Conservation (phyloP, 2,888 invertebrate genomes). For the Drosophila rellima region DNA sequence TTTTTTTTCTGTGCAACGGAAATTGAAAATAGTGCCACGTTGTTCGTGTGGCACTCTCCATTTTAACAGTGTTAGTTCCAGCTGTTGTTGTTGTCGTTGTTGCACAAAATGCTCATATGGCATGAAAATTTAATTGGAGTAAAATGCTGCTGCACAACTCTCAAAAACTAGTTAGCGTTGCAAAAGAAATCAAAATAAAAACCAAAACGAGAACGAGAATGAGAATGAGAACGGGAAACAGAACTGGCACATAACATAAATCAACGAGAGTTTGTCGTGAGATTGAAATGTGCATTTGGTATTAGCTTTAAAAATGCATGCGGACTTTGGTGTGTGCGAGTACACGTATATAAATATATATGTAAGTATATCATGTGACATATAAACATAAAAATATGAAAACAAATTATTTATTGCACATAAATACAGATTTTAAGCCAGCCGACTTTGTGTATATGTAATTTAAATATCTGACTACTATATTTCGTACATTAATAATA, state of each 20-base stretch:
- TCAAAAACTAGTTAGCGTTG: conserved; percentile 71
- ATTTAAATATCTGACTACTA: not conserved
- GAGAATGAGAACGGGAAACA: conserved; percentile 15
- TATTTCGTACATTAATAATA: not conserved
- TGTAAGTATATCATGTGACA: conserved; percentile 12
- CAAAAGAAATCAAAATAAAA: conserved; percentile 37
- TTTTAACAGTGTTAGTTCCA: conserved; percentile 30
- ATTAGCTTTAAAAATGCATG: conserved; percentile 63
- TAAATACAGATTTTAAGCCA: not conserved
- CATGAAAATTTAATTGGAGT: conserved; percentile 79
- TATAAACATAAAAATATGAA: conserved; percentile 14
- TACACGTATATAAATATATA: conserved; percentile 3
- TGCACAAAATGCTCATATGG: conserved; percentile 72
- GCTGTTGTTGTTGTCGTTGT: conserved; percentile 21
- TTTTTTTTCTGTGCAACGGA: conserved; percentile 55
- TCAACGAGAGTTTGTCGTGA: conserved; percentile 58
- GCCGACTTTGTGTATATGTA: not conserved
- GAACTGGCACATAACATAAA: conserved; percentile 69
- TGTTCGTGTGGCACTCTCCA: conserved; percentile 53
- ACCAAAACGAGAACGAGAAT: conserved; percentile 14
- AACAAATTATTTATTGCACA: not conserved
- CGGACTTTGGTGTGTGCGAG: conserved; percentile 25
- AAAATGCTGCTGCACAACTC: conserved; percentile 71
- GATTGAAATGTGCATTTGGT: conserved; percentile 72
- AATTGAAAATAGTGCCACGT: conserved; percentile 73